Percentiles rank a stretch among this genome's conserved stretches.
phyloP scores from a whole-genome alignment of 2,888 invertebrate species.

The Tricholauxania praeusta region DNA sequence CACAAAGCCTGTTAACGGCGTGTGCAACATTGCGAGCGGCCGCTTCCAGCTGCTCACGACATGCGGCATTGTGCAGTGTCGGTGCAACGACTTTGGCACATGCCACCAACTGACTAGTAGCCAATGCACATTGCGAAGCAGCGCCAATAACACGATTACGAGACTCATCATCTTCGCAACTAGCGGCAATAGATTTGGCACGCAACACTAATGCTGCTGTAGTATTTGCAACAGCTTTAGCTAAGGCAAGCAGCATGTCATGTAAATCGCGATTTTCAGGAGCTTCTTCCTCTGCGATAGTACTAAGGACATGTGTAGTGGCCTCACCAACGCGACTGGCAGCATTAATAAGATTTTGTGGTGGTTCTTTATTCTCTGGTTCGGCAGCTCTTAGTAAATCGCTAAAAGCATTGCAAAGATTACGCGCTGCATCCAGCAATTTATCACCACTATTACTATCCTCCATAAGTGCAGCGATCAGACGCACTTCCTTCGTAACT shows the following conservation, averaged over 20 bases:
- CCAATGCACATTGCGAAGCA: conserved; percentile 96
- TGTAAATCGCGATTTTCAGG: conserved; percentile 84
- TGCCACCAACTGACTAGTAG: conserved; percentile 97
- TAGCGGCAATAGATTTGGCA: conserved; percentile 96
- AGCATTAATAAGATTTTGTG: conserved; percentile 93
- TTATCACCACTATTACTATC: conserved; percentile 86
- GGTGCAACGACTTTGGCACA: conserved; percentile 95
- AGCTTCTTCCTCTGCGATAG: conserved; percentile 94
- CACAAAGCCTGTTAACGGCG: conserved; percentile 90
- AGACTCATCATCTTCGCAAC: conserved; percentile 76
- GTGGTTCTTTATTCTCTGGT: conserved; percentile 92
- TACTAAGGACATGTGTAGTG: conserved; percentile 91
- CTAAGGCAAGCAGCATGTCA: conserved; percentile 92
- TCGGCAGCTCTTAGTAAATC: conserved; percentile 96
- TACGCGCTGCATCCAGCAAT: conserved; percentile 91
- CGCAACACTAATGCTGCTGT: conserved; percentile 96
- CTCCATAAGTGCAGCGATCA: conserved; percentile 96
- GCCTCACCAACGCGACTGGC: conserved; percentile 98
- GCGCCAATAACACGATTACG: conserved; percentile 84
- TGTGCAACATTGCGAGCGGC: conserved; percentile 94
- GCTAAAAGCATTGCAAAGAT: conserved; percentile 92
- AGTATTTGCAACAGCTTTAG: conserved; percentile 97
- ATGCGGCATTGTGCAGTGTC: conserved; percentile 83
- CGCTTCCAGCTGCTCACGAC: conserved; percentile 90
- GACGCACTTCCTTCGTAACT: conserved; percentile 82